Percentiles rank a stretch among this genome's conserved stretches.
phyloP scores from a whole-genome alignment of 2,888 invertebrate species.

The Drosophila crucigera region DNA sequence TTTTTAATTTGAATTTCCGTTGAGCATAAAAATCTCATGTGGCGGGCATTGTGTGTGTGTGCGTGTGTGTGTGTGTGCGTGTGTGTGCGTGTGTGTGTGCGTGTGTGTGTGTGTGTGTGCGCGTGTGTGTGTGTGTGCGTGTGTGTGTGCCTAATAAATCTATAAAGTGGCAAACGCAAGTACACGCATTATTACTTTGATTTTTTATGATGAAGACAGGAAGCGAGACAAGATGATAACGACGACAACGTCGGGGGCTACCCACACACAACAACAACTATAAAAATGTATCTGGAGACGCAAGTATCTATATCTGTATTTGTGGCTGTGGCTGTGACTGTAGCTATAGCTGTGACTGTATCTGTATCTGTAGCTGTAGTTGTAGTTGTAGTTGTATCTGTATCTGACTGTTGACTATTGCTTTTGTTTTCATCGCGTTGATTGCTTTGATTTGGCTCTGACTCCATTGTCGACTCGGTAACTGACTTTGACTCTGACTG shows the following conservation, averaged over 20 bases:
- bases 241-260: conserved; percentile 22
- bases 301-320: conserved; percentile 35
- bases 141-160: conserved; percentile 73
- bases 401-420: conserved; percentile 18
- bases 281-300: conserved; percentile 46
- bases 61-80: conserved; percentile 5
- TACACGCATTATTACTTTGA: conserved; percentile 81
- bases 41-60: conserved; percentile 9
- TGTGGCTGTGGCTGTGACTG: conserved; percentile 12
- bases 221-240: conserved; percentile 58
- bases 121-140: conserved; percentile 39
- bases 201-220: conserved; percentile 81
- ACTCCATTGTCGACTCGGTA: conserved; percentile 7
- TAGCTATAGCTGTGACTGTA: neutral
- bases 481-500: conserved; percentile 19
- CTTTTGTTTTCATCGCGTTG: conserved; percentile 58
- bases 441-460: conserved; percentile 67
- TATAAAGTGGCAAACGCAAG: conserved; percentile 82
- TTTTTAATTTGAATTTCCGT: conserved; percentile 84
- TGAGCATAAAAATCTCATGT: conserved; percentile 69
- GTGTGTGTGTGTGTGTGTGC: conserved; percentile 25
- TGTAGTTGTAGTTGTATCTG: conserved; percentile 12
- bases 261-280: conserved; percentile 53
- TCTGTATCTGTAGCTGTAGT: conserved; percentile 11
- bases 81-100: conserved; percentile 16